Conservation (phyloP, 2,888 invertebrate genomes). For the Hydropsyche betteni region DNA sequence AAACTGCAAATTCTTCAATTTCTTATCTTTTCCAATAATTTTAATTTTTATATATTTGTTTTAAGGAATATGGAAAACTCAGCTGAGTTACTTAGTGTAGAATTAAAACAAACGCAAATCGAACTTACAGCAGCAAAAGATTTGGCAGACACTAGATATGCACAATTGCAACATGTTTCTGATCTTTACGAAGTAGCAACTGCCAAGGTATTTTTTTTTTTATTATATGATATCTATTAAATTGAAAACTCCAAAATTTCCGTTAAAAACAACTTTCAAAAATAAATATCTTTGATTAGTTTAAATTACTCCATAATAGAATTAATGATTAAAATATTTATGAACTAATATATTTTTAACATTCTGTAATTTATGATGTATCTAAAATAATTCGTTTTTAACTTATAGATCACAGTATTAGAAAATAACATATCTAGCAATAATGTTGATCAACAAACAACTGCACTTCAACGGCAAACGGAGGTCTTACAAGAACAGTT, state of each 20-base stretch:
- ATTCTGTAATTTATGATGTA: constrained; percentile 21
- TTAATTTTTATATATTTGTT: constrained; percentile 2
- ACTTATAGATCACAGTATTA: constrained; percentile 40
- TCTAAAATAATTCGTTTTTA: too few species aligned
- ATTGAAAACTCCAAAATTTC: too few species aligned
- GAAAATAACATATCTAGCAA: constrained; percentile 57
- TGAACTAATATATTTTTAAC: not conserved
- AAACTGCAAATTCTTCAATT: not conserved
- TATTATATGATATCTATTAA: not conserved
- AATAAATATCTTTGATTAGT: too few species aligned
- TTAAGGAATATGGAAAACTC: constrained; percentile 73
- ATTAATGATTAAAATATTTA: too few species aligned
- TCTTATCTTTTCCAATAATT: not conserved
- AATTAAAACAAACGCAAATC: constrained; percentile 77
- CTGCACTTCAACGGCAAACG: constrained; percentile 57
- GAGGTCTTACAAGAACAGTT: constrained; percentile 61
- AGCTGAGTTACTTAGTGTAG: constrained; percentile 77
- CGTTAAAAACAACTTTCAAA: too few species aligned
- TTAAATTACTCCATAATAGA: too few species aligned
- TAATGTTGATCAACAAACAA: constrained; percentile 60
- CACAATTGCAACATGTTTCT: constrained; percentile 80
- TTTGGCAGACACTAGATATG: constrained; percentile 76
- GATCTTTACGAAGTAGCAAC: constrained; percentile 85
- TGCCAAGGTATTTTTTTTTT: constrained; percentile 69
- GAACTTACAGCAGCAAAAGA: constrained; percentile 78